Conservation (phyloP, 1,140 invertebrate genomes). For the Diorhabda elongata region DNA sequence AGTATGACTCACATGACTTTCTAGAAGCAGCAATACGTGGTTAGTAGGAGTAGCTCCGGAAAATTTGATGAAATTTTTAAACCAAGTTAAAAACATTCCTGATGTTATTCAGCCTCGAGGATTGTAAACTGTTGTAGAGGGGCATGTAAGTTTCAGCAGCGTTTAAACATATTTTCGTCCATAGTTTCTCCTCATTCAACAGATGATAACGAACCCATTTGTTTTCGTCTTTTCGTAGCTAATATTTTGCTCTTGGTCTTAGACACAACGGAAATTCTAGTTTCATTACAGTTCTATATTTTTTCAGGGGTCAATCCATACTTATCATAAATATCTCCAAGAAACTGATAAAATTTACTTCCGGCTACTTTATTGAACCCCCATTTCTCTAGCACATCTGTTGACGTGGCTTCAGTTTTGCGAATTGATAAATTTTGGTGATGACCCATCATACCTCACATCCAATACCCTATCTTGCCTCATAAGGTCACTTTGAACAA, state of each 20-base stretch:
- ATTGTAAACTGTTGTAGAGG: constrained; percentile 29
- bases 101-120: constrained; percentile 38
- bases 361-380: constrained; percentile 35
- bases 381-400: constrained; percentile 28
- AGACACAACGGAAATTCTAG: constrained; percentile 14
- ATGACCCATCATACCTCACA: constrained; percentile 36
- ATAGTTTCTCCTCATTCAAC: constrained; percentile 20
- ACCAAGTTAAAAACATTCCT: constrained; percentile 40
- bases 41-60: constrained; percentile 26
- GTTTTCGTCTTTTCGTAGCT: constrained; percentile 19
- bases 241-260: neutral
- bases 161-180: constrained; percentile 15
- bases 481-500: neutral
- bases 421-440: constrained; percentile 37
- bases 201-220: constrained; percentile 17
- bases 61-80: constrained; percentile 39
- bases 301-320: neutral
- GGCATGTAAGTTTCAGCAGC: constrained; percentile 35
- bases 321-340: constrained; percentile 6
- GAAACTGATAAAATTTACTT: constrained; percentile 26
- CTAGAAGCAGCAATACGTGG: constrained; percentile 33
- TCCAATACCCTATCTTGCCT: neutral
- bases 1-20: constrained; percentile 35
- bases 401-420: constrained; percentile 37
- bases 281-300: constrained; percentile 25